Evolutionary conservation across 2,113 vertebrate genomes (phyloP).

Genomic region (Muntiacus muntjak): DNA sequence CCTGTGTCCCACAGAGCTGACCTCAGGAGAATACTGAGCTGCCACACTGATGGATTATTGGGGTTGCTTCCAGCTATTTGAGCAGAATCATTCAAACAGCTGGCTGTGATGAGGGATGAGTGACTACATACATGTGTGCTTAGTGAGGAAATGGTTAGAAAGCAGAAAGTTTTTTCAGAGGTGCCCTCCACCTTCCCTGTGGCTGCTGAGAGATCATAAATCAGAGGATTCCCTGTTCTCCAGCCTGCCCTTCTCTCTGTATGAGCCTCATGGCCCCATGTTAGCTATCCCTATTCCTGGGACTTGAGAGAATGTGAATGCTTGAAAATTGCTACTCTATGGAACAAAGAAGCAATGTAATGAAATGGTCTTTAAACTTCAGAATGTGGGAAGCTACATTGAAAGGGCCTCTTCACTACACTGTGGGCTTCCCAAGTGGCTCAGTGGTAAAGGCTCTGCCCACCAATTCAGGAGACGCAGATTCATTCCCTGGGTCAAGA

Average conservation of each 20-base stretch:
- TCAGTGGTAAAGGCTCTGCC: background rate
- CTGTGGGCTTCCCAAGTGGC: background rate
- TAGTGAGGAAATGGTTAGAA: background rate
- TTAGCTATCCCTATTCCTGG: background rate
- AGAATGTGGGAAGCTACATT: background rate
- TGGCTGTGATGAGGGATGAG: background rate
- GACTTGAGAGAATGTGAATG: background rate
- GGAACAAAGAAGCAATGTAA: background rate
- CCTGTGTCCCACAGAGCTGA: background rate
- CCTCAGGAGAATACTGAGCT: background rate
- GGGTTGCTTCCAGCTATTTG: constrained; percentile 12
- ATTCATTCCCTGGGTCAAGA: background rate
- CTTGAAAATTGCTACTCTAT: background rate
- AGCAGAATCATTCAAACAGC: background rate
- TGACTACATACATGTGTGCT: background rate
- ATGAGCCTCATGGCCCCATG: background rate
- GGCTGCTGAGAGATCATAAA: background rate
- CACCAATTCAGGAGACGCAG: background rate
- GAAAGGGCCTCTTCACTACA: background rate
- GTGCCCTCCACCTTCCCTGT: background rate
- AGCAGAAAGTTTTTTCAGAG: background rate
- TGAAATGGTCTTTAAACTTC: background rate
- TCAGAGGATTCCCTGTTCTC: background rate
- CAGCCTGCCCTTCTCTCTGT: background rate
- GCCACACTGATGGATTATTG: background rate